A percentile compares a stretch with the other conserved stretches of the same genome.
Conservation (phyloP, 2,113 vertebrate species). For the Alligator mississippiensis region DNA sequence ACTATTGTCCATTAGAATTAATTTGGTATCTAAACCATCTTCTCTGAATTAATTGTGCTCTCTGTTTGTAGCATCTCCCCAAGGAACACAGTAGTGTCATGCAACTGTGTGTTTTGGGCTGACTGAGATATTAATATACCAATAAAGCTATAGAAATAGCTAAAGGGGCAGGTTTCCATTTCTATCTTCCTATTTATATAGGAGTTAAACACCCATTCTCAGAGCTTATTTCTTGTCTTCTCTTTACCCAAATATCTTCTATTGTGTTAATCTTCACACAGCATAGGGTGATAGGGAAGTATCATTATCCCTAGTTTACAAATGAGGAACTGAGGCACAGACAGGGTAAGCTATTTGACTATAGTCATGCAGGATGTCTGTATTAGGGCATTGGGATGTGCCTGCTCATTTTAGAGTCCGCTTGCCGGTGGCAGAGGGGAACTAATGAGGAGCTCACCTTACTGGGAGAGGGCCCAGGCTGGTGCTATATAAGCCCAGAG, state of each 20-base stretch:
- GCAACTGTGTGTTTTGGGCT: slow-evolving; percentile 50
- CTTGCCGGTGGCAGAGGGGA: too few relatives aligned
- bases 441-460: too few relatives aligned
- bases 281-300: background rate
- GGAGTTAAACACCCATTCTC: background rate
- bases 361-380: background rate
- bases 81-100: slow-evolving; percentile 49
- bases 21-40: slow-evolving; percentile 58
- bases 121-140: slow-evolving; percentile 63
- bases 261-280: background rate
- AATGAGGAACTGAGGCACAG: background rate
- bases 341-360: background rate
- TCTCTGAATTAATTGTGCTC: slow-evolving; percentile 58
- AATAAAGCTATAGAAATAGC: slow-evolving; percentile 22
- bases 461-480: too few relatives aligned
- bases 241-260: background rate
- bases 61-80: slow-evolving; percentile 39
- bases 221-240: background rate
- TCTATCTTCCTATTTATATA: slow-evolving; percentile 2
- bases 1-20: slow-evolving; percentile 37
- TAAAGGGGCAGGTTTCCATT: slow-evolving; percentile 16
- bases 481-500: too few relatives aligned
- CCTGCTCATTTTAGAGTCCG: too few relatives aligned
- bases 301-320: background rate
- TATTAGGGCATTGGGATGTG: background rate